Percentiles rank a stretch among this genome's conserved stretches.
These are phyloP conservation scores for Etheostoma nigrum DNA, from an alignment of 2,797 vertebrate species.

Conservation along the genomic window DNA sequence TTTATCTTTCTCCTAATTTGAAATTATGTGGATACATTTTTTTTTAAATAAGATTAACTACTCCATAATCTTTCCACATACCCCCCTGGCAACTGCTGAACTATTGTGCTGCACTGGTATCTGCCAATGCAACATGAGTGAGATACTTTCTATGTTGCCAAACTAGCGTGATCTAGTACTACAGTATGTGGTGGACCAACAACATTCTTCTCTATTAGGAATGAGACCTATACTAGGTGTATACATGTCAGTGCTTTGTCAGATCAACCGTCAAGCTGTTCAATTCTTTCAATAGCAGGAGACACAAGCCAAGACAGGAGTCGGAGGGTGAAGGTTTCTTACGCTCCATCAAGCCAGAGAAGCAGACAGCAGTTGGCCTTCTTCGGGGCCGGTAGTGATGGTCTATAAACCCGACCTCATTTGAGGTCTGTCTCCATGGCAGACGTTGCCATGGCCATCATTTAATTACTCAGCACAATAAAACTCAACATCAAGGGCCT, in stretches of 20 bases:
- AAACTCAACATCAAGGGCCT: conserved; percentile 74
- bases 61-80: background rate
- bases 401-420: conserved; percentile 68
- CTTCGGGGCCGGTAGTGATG: conserved; percentile 44
- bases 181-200: background rate
- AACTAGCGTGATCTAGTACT: background rate
- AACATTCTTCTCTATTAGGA: conserved; percentile 25
- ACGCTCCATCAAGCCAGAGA: conserved; percentile 40
- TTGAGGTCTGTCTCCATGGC: conserved; percentile 64
- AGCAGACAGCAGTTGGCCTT: conserved; percentile 47
- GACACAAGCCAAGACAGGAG: conserved; percentile 9
- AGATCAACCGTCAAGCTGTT: conserved; percentile 27
- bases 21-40: too few relatives aligned
- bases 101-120: background rate
- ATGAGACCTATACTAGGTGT: conserved; percentile 11
- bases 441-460: conserved; percentile 59
- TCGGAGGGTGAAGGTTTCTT: conserved; percentile 30
- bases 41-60: background rate
- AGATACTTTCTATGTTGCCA: background rate
- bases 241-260: conserved; percentile 24
- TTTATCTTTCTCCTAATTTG: background rate
- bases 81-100: background rate
- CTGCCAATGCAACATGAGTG: conserved; percentile 5
- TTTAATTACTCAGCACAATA: conserved; percentile 78
- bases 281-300: conserved; percentile 34